Evolutionary conservation across 1,140 invertebrate genomes (phyloP).

Genomic region (Globodera rostochiensis): DNA sequence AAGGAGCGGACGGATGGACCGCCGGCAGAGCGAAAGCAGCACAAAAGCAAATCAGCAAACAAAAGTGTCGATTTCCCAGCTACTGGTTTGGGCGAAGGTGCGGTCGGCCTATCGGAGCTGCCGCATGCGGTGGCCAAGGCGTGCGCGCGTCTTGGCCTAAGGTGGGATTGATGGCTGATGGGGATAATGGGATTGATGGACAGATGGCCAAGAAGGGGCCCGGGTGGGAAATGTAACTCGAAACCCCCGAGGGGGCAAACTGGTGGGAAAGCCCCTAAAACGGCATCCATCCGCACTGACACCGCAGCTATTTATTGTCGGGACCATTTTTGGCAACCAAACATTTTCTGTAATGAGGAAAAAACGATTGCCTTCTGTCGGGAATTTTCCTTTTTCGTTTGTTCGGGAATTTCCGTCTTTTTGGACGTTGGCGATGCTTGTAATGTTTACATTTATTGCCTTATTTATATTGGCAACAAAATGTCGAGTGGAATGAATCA

Average conservation of each 20-base stretch:
- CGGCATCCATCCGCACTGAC: neutral
- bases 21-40: neutral
- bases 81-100: neutral
- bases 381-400: neutral
- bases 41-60: slow-evolving; percentile 6
- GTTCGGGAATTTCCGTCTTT: neutral
- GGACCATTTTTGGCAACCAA: neutral
- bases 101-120: too few species aligned
- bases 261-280: neutral
- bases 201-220: neutral
- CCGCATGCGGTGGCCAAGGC: neutral
- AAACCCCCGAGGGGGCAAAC: neutral
- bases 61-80: slow-evolving; percentile 13
- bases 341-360: neutral
- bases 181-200: neutral
- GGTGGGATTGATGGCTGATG: neutral
- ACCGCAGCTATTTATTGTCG: neutral
- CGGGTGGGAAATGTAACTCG: neutral
- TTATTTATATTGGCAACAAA: neutral
- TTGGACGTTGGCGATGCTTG: neutral
- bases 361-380: neutral
- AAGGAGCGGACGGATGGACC: too few species aligned
- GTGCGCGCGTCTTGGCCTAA: slow-evolving; percentile 5
- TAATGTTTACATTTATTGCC: neutral
- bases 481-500: neutral